phyloP scores from a whole-genome alignment of 2,888 invertebrate species.

The Iphiclides podalirius region DNA sequence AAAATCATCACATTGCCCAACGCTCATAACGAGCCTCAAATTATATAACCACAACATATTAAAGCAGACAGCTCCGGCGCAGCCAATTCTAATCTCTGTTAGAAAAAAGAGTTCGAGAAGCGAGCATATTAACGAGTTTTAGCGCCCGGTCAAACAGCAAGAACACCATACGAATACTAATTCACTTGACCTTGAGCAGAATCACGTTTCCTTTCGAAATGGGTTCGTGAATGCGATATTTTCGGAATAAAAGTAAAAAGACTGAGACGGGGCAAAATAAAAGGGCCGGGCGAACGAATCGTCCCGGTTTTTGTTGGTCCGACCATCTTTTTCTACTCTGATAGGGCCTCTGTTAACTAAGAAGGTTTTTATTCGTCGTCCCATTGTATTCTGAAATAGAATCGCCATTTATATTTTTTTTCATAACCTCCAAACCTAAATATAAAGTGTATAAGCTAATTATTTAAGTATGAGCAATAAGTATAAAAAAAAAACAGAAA shows the following conservation, averaged over 20 bases:
- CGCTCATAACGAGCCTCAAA: slow-evolving; percentile 28
- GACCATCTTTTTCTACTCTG: slow-evolving; percentile 56
- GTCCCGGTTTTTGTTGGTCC: slow-evolving; percentile 62
- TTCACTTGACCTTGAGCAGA: slow-evolving; percentile 71
- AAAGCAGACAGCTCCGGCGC: slow-evolving; percentile 34
- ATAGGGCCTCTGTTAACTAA: slow-evolving; percentile 53
- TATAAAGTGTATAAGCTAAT: too few species aligned
- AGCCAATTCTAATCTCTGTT: slow-evolving; percentile 61
- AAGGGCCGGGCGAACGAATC: slow-evolving; percentile 68
- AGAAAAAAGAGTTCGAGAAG: slow-evolving; percentile 59
- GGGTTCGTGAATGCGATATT: slow-evolving; percentile 77
- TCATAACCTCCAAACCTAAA: slow-evolving; percentile 1
- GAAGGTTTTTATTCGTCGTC: slow-evolving; percentile 41
- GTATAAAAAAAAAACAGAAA: too few species aligned
- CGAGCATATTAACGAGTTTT: slow-evolving; percentile 69
- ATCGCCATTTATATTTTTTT: slow-evolving; percentile 6
- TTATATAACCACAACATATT: slow-evolving; percentile 35
- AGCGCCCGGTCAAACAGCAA: slow-evolving; percentile 72
- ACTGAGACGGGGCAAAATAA: slow-evolving; percentile 62
- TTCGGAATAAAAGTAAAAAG: slow-evolving; percentile 77
- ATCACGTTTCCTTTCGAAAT: slow-evolving; percentile 80
- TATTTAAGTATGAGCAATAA: too few species aligned
- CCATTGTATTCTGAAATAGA: slow-evolving; percentile 20
- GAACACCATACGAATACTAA: slow-evolving; percentile 75
- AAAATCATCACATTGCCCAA: slow-evolving; percentile 16